Conservation (phyloP, 1,140 invertebrate species). For the Choristoneura fumiferana region DNA sequence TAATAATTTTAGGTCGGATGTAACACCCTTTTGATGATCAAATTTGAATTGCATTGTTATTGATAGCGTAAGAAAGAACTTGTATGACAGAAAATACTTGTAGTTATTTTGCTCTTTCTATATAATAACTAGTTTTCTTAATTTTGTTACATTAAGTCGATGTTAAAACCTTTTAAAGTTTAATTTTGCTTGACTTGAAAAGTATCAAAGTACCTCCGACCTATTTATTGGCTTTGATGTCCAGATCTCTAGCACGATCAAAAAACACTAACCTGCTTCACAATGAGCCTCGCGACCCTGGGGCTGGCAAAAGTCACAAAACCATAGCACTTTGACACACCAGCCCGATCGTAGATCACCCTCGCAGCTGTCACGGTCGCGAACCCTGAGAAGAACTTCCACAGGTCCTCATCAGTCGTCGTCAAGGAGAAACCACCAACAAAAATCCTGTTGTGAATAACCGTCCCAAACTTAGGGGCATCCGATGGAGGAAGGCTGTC, state of each 20-base stretch:
- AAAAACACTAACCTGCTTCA: slow-evolving; percentile 63
- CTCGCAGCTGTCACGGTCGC: slow-evolving; percentile 95
- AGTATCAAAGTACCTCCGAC: no score
- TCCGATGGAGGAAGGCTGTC: slow-evolving; percentile 76
- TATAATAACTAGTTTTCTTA: no score
- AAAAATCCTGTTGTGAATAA: slow-evolving; percentile 96
- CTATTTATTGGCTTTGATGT: no score
- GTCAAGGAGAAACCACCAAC: slow-evolving; percentile 94
- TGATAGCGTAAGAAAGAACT: no score
- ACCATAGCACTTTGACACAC: slow-evolving; percentile 96
- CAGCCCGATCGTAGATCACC: slow-evolving; percentile 95
- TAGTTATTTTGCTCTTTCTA: no score
- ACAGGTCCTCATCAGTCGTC: slow-evolving; percentile 90
- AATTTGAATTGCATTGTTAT: no score
- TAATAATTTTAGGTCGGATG: no score
- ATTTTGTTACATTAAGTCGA: no score
- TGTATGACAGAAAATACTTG: no score
- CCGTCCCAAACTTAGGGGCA: slow-evolving; percentile 86
- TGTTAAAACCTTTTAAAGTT: no score
- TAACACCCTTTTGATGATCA: no score
- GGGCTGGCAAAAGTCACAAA: slow-evolving; percentile 93
- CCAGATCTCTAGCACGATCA: background rate
- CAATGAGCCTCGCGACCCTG: slow-evolving; percentile 70
- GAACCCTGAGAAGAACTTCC: slow-evolving; percentile 90
- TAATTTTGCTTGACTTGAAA: no score